phyloP scores from a whole-genome alignment of 2,113 vertebrate genomes.

The Burhinus bistriatus region DNA sequence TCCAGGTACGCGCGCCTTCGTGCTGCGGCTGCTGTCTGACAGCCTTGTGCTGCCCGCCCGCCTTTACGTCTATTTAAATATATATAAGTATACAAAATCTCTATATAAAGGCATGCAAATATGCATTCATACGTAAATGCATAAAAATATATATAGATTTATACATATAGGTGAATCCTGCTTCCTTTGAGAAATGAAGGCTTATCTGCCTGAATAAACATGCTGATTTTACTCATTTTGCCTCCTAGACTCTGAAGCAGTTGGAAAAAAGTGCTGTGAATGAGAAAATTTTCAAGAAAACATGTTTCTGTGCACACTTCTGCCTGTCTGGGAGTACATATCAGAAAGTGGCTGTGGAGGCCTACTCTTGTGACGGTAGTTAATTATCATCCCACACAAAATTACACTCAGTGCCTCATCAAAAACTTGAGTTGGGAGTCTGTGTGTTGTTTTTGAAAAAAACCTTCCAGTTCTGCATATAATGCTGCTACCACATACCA shows the following conservation, averaged over 20 bases:
- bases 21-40: background rate
- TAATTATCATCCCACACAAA: background rate
- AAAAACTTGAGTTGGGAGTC: background rate
- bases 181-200: background rate
- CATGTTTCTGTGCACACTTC: background rate
- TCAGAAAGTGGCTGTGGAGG: background rate
- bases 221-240: background rate
- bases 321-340: background rate
- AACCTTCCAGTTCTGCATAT: background rate
- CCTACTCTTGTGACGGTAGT: background rate
- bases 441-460: background rate
- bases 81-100: too few species aligned
- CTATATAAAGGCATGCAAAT: fast-evolving
- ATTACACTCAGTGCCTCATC: background rate
- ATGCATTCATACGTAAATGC: fast-evolving
- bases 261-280: background rate
- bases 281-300: background rate
- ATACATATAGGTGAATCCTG: background rate
- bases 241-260: background rate
- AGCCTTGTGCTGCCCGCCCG: background rate
- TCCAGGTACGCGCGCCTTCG: fast-evolving
- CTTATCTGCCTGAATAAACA: background rate
- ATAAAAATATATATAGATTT: fast-evolving
- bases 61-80: fast-evolving
- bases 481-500: background rate